These are phyloP conservation scores for Drosophila pseudoananassae DNA, from an alignment of 1,140 invertebrate species.

Conservation along the genomic window DNA sequence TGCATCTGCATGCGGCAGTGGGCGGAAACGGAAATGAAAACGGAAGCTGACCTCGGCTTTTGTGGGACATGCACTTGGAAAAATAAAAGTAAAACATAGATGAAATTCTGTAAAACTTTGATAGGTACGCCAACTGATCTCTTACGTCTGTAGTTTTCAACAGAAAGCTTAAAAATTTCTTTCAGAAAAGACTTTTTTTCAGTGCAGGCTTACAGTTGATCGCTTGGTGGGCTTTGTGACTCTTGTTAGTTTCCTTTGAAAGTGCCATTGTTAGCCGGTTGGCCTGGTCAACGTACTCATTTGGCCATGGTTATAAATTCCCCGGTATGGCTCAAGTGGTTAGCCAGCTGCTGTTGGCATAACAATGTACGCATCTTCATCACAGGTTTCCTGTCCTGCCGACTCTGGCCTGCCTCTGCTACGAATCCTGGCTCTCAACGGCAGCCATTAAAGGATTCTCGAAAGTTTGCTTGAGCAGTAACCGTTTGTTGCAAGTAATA, in stretches of 20 bases:
- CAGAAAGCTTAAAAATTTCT: too few relatives aligned
- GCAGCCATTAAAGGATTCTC: conserved; percentile 26
- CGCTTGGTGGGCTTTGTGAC: conserved; percentile 24
- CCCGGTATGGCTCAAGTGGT: conserved; percentile 11
- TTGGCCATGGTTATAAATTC: conserved; percentile 19
- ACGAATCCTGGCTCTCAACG: conserved; percentile 26
- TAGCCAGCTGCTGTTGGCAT: conserved; percentile 28
- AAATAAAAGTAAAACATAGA: fast-evolving
- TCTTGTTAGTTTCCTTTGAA: conserved; percentile 28
- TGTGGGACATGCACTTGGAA: neutral
- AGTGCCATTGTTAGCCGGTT: conserved; percentile 39
- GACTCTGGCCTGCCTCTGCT: neutral
- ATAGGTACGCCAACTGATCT: too few relatives aligned
- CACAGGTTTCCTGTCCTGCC: conserved; percentile 28
- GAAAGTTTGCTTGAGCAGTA: conserved; percentile 40
- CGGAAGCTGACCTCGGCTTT: conserved; percentile 31
- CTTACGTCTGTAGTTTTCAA: too few relatives aligned
- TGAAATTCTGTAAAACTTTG: too few relatives aligned
- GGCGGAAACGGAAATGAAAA: conserved; percentile 25
- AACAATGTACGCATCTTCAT: conserved; percentile 43
- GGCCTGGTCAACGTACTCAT: conserved; percentile 31
- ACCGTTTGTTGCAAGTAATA: conserved; percentile 71
- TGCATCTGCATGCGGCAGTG: conserved; percentile 17
- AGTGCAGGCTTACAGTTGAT: neutral
- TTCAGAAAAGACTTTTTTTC: neutral